Evolutionary conservation across 2,113 vertebrate genomes (phyloP).

Genomic region (Sorex araneus): DNA sequence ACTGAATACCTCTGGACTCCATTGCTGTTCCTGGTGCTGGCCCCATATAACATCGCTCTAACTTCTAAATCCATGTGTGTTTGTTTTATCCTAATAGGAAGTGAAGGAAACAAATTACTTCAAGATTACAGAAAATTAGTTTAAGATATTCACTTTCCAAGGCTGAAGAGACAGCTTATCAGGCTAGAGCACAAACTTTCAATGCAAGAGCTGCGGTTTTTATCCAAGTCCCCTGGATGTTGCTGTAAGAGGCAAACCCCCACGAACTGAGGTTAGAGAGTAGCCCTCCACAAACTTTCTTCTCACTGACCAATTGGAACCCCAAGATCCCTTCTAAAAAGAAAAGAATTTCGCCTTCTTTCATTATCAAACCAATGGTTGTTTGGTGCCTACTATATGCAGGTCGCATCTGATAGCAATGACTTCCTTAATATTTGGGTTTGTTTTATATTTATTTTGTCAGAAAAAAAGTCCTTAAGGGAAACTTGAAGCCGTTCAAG

Average conservation of each 20-base stretch:
- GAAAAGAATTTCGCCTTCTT: not conserved
- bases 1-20: too few relatives aligned
- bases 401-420: conserved; percentile 6
- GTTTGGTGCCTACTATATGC: not conserved
- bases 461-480: not conserved
- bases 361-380: conserved; percentile 21
- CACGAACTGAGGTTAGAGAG: too few relatives aligned
- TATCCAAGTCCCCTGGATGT: too few relatives aligned
- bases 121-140: not conserved
- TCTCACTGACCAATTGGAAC: too few relatives aligned
- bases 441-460: conserved; percentile 47
- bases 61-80: not conserved
- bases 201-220: too few relatives aligned
- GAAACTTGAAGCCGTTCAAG: not conserved
- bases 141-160: conserved; percentile 38
- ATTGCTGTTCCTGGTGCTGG: too few relatives aligned
- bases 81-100: not conserved
- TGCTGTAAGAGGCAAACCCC: too few relatives aligned
- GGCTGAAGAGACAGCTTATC: too few relatives aligned
- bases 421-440: not conserved
- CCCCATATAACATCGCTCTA: too few relatives aligned
- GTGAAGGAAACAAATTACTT: conserved; percentile 36
- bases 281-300: too few relatives aligned
- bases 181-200: too few relatives aligned
- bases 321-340: too few relatives aligned